A percentile compares a stretch with the other conserved stretches of the same genome.
phyloP scores from a whole-genome alignment of 2,888 invertebrate species.

The Dichetophora obliterata region DNA sequence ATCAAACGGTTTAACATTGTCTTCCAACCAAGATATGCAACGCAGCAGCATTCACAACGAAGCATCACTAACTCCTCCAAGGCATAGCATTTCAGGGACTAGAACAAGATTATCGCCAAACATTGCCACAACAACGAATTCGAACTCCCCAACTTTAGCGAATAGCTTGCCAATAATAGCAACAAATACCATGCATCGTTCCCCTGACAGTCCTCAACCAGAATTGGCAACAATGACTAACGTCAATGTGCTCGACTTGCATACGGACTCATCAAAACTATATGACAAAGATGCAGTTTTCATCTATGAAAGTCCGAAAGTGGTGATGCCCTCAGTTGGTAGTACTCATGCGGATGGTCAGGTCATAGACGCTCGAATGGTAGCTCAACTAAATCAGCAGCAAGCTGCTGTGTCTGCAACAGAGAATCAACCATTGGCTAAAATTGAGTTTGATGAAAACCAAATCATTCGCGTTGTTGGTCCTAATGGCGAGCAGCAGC shows the following conservation, averaged over 20 bases:
- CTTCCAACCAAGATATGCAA: constrained; percentile 51
- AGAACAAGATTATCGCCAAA: constrained; percentile 23
- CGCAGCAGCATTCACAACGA: constrained; percentile 48
- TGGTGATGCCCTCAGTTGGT: constrained; percentile 59
- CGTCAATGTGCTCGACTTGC: constrained; percentile 83
- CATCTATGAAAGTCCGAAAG: constrained; percentile 68
- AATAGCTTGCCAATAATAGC: constrained; percentile 66
- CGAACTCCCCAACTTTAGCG: constrained; percentile 53
- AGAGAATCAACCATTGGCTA: constrained; percentile 66
- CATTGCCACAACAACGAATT: constrained; percentile 55
- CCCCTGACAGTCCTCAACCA: constrained; percentile 77
- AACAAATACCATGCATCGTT: constrained; percentile 65
- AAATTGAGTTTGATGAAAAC: constrained; percentile 69
- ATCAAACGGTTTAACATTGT: constrained; percentile 63
- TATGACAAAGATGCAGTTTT: constrained; percentile 69
- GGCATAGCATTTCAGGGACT: constrained; percentile 1
- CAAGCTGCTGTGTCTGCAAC: constrained; percentile 52
- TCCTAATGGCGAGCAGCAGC: constrained; percentile 69
- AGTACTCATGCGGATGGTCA: constrained; percentile 60
- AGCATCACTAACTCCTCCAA: constrained; percentile 46
- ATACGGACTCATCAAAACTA: constrained; percentile 66
- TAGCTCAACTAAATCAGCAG: constrained; percentile 63
- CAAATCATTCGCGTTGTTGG: constrained; percentile 70
- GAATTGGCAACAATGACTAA: constrained; percentile 91
- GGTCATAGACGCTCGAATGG: constrained; percentile 68